A percentile compares a stretch with the other conserved stretches of the same genome.
Conservation (phyloP, 2,113 vertebrate genomes). For the Anolis sagrei region DNA sequence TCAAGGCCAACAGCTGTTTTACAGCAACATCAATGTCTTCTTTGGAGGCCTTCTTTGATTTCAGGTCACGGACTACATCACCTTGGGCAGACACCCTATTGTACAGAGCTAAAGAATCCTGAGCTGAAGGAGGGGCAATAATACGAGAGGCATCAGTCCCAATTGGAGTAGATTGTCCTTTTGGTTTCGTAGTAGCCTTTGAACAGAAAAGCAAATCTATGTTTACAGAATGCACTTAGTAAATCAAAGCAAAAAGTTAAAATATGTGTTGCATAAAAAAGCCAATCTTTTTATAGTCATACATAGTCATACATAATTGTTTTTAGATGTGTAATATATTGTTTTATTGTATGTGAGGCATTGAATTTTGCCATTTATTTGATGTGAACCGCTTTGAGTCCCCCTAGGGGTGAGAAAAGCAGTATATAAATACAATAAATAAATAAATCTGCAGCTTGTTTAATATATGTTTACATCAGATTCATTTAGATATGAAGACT, state of each 20-base stretch:
- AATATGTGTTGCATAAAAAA: neutral
- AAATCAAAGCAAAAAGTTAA: neutral
- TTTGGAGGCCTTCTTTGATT: constrained; percentile 88
- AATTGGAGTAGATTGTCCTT: constrained; percentile 55
- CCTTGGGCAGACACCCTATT: constrained; percentile 85
- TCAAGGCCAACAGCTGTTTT: constrained; percentile 87
- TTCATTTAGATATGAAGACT: neutral
- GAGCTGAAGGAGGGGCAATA: constrained; percentile 42
- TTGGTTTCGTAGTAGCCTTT: constrained; percentile 56
- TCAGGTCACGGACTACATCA: constrained; percentile 88
- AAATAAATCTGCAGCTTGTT: neutral
- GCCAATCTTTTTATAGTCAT: too few relatives aligned
- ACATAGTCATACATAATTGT: too few relatives aligned
- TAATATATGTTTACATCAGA: neutral
- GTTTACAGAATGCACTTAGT: neutral
- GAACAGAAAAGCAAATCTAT: neutral
- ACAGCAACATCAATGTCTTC: constrained; percentile 91
- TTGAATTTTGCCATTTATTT: too few relatives aligned
- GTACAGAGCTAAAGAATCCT: constrained; percentile 74
- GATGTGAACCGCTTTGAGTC: too few relatives aligned
- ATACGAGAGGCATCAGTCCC: constrained; percentile 22
- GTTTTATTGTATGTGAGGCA: too few relatives aligned
- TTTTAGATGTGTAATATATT: too few relatives aligned
- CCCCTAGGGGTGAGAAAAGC: too few relatives aligned
- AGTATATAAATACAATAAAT: too few relatives aligned